These are phyloP conservation scores for Clistopyga incitator DNA, from an alignment of 2,888 invertebrate species.

Conservation along the genomic window DNA sequence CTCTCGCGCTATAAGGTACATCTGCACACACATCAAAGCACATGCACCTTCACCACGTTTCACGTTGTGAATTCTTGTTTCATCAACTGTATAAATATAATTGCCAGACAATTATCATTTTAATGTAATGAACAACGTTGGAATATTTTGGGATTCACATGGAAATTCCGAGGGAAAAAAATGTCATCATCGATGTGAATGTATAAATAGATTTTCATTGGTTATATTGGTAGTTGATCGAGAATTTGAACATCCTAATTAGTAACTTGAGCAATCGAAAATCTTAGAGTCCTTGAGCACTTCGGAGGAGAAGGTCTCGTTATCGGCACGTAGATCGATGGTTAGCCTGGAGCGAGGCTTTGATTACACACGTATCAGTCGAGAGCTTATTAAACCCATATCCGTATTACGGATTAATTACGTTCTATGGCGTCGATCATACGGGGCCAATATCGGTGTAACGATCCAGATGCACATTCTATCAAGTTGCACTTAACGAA, in stretches of 20 bases:
- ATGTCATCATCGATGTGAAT: not conserved
- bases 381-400: not conserved
- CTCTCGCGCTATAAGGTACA: not conserved
- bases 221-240: not conserved
- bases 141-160: no score
- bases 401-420: conserved; percentile 41
- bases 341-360: not conserved
- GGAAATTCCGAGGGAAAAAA: not conserved
- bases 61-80: not conserved
- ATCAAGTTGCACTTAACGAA: not conserved
- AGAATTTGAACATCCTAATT: not conserved
- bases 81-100: not conserved
- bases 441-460: not conserved
- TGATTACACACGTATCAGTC: conserved; percentile 22
- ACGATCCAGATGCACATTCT: conserved; percentile 4
- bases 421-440: conserved; percentile 29
- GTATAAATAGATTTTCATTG: not conserved
- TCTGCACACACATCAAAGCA: not conserved
- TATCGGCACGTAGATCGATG: conserved; percentile 12
- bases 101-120: conserved; percentile 7
- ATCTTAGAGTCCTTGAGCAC: not conserved
- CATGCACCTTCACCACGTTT: not conserved
- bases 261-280: not conserved
- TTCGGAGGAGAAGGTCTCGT: conserved; percentile 15
- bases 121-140: no score